Base-by-base conservation (phyloP, 2,888 invertebrate genomes). In the Lysandra bellargus region DNA sequence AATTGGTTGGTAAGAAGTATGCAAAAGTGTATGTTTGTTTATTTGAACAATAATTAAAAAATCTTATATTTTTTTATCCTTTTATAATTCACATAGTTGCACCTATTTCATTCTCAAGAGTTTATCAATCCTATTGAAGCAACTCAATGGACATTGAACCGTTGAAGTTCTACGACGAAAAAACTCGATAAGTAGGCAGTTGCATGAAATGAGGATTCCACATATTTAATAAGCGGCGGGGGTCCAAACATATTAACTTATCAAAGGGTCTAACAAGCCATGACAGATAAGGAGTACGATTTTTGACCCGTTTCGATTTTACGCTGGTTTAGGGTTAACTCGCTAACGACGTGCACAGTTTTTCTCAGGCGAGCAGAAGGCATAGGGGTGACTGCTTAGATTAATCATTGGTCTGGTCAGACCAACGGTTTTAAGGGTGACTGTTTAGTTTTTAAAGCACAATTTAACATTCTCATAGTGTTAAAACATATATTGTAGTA, bases 181-280 rank as follows among this genome's bases (percentile, higher is more conserved):
- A 69, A 69, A 37, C 33, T 33, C 44, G 7, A 44, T n/a, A 44
- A 74, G 9, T 74, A 44, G 75, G 49, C 14, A 23, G 44, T 75
- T 75, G 75, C 76, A 76, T 53, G 76, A 76, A 76, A 76, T 53
- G 30, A 57, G 53, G 57, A 53, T 76, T 57, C 76, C 76, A 57
- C 33, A 76, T 57, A 76, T 76, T 57, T 53, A 57, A 76, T 30
- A 57, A 76, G 30, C 76, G 53, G 57, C 53, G 30, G 75, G 75
- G 75, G 53, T 75, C 49, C 75, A 53, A 57, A 76, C 33, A 76
- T 76, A 76, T 76, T 76, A 76, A 76, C 76, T 57, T 76, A 76
- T 76, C 76, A 76, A 76, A 7, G 57, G 57, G 30, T 30, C 76
- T 76, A 76, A 76, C 76, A 76, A 76, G 76, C 57, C 74, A 76